Evolutionary conservation across 2,797 vertebrate species (phyloP).

Genomic region (Tapera naevia): DNA sequence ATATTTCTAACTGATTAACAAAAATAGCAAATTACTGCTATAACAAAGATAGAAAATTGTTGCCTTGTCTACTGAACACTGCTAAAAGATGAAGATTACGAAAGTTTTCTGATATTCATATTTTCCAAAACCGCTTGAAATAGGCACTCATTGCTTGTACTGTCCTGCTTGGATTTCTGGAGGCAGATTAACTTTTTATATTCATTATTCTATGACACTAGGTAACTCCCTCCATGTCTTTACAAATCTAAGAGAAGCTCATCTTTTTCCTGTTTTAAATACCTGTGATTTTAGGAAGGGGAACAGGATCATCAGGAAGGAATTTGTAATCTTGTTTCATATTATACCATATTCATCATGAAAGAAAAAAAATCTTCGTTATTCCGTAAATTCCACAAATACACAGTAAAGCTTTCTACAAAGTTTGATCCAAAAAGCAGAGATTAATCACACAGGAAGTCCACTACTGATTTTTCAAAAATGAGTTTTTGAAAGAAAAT

Average conservation of each 20-base stretch:
- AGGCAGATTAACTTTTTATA: neutral
- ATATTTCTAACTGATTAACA: neutral
- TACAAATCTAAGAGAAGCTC: neutral
- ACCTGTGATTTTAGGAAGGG: neutral
- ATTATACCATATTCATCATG: neutral
- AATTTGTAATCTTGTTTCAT: neutral
- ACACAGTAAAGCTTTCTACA: neutral
- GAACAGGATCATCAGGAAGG: neutral
- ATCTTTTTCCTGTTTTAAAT: neutral
- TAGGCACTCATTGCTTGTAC: neutral
- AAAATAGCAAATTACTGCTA: slow-evolving; percentile 12
- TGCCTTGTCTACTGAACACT: neutral
- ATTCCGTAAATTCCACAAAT: neutral
- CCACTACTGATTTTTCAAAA: neutral
- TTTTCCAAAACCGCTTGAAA: neutral
- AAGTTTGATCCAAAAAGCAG: neutral
- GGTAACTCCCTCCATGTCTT: neutral
- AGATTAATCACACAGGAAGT: neutral
- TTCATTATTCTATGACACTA: neutral
- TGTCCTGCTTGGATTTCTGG: neutral
- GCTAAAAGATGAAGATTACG: neutral
- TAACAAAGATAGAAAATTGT: neutral
- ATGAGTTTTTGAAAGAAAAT: neutral
- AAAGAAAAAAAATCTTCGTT: neutral
- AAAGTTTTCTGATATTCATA: neutral